phyloP scores from a whole-genome alignment of 2,797 vertebrate species.

The Odontamblyopus lacepedii region DNA sequence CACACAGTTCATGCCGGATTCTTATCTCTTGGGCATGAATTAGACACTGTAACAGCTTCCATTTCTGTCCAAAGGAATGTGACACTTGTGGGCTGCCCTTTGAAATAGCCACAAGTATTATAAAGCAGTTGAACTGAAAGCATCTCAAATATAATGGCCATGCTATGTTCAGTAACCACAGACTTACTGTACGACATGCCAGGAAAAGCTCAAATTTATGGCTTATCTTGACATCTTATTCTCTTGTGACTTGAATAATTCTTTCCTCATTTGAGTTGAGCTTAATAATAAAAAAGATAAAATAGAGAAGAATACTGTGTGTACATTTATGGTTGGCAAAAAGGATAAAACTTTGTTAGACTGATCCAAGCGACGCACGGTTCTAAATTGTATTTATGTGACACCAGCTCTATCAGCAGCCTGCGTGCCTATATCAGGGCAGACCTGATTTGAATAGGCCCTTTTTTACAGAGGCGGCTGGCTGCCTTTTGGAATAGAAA shows the following conservation, averaged over 20 bases:
- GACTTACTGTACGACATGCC: conserved; percentile 41
- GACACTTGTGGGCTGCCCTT: conserved; percentile 73
- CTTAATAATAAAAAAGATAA: conserved; percentile 14
- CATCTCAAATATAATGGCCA: conserved; percentile 63
- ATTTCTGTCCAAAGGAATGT: conserved; percentile 74
- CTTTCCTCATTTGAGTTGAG: not conserved
- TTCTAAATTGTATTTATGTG: conserved; percentile 68
- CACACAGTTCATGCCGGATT: conserved; percentile 67
- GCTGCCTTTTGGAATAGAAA: conserved; percentile 80
- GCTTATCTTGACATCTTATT: conserved; percentile 37
- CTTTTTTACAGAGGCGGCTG: conserved; percentile 61
- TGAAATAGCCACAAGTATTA: conserved; percentile 64
- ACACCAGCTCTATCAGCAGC: conserved; percentile 57
- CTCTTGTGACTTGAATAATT: conserved; percentile 39
- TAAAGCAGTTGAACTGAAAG: conserved; percentile 56
- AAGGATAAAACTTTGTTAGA: conserved; percentile 56
- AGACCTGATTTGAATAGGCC: conserved; percentile 72
- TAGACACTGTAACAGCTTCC: conserved; percentile 74
- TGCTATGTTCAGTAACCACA: conserved; percentile 57
- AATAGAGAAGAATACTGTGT: conserved; percentile 7
- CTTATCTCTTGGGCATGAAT: conserved; percentile 78
- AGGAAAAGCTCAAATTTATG: conserved; percentile 51
- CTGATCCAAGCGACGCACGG: conserved; percentile 46
- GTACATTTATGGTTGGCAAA: conserved; percentile 35
- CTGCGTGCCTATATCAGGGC: conserved; percentile 63